These are phyloP conservation scores for Apistogramma diplotaenia DNA, from an alignment of 2,113 vertebrate species.

Conservation along the genomic window DNA sequence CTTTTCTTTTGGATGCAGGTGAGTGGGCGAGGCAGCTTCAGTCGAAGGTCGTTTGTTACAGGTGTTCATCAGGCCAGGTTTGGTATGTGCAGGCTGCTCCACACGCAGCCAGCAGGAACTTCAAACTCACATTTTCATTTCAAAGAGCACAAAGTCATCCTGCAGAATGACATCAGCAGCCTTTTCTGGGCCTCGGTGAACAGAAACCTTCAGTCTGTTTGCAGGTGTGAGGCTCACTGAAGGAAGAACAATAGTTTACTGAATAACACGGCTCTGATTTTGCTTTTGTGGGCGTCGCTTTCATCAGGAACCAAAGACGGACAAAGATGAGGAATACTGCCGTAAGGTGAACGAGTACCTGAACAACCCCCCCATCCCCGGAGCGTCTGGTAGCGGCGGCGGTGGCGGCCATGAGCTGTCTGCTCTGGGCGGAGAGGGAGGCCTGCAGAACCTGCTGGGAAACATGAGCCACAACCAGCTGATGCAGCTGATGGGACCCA, in stretches of 20 bases:
- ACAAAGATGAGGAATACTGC: conserved; percentile 94
- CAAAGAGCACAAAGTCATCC: too few relatives aligned
- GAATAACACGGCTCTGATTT: background rate
- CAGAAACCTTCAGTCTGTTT: too few relatives aligned
- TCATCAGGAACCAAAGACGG: conserved; percentile 89
- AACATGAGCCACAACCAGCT: conserved; percentile 99
- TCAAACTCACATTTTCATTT: background rate
- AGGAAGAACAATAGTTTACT: background rate
- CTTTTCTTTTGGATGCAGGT: conserved; percentile 99
- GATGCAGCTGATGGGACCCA: conserved; percentile 98
- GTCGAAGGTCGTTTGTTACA: background rate
- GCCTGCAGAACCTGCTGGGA: conserved; percentile 96
- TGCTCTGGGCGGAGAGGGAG: conserved; percentile 90
- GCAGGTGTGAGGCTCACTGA: too few relatives aligned
- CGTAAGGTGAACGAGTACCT: conserved; percentile 96
- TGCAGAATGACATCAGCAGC: background rate
- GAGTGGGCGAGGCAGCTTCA: background rate
- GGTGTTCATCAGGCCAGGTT: background rate
- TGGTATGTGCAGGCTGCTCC: background rate
- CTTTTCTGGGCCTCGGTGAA: too few relatives aligned
- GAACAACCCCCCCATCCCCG: conserved; percentile 95
- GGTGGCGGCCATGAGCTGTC: conserved; percentile 89
- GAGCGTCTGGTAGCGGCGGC: conserved; percentile 84
- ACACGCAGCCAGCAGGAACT: background rate
- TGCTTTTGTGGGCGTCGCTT: background rate